phyloP scores from a whole-genome alignment of 2,888 invertebrate genomes.

The Megastigmus dorsalis region DNA sequence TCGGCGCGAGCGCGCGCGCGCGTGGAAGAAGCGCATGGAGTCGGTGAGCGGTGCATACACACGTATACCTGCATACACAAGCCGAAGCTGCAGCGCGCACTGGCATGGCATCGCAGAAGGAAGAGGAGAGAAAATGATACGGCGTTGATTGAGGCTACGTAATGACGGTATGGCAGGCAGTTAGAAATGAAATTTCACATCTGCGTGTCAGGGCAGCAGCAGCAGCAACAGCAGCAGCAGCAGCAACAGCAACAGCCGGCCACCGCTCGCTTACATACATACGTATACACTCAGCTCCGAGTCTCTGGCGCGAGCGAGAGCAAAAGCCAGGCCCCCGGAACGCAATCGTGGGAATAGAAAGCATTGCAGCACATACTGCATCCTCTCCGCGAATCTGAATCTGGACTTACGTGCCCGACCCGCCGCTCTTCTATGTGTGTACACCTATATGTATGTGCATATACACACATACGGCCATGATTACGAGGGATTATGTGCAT shows the following conservation, averaged over 20 bases:
- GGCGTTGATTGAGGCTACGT: conserved; percentile 61
- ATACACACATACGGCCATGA: not conserved
- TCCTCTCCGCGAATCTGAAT: conserved; percentile 56
- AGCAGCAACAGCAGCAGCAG: conserved; percentile 46
- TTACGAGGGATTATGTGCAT: conserved; percentile 39
- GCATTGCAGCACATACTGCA: conserved; percentile 53
- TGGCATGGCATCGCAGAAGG: no score
- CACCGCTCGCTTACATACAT: not conserved
- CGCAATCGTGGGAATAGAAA: conserved; percentile 69
- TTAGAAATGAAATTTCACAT: conserved; percentile 66
- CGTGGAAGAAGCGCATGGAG: conserved; percentile 1
- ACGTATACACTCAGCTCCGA: not conserved
- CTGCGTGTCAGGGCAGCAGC: conserved; percentile 58
- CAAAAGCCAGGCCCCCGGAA: no score
- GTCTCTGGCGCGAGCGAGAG: conserved; percentile 24
- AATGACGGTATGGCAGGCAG: conserved; percentile 62
- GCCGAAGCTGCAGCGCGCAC: conserved; percentile 43
- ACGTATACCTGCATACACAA: no score
- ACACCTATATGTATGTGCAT: no score
- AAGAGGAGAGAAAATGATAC: conserved; percentile 62
- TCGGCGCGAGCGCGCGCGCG: not conserved
- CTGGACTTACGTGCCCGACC: conserved; percentile 44
- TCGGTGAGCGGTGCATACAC: not conserved
- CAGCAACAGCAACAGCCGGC: conserved; percentile 26
- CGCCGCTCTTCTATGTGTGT: no score